Percentiles rank a stretch among this genome's conserved stretches.
Evolutionary conservation across 2,113 vertebrate genomes (phyloP).

Genomic region (Pithys albifrons): DNA sequence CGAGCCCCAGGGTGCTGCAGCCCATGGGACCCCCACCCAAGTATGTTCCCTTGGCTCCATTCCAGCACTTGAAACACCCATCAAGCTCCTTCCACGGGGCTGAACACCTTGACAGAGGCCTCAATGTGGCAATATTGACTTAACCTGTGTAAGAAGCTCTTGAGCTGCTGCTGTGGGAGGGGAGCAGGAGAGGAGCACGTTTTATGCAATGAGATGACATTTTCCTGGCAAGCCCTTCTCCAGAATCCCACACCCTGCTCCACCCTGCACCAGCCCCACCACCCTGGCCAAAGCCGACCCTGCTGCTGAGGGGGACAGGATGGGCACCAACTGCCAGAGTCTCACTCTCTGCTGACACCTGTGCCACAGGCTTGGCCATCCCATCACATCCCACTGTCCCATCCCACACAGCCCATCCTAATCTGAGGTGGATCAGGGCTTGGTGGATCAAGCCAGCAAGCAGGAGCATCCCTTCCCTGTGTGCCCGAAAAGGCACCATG

Average conservation of each 20-base stretch:
- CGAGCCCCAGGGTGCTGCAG: neutral
- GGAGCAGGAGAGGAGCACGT: neutral
- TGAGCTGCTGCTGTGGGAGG: neutral
- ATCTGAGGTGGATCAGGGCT: accelerated
- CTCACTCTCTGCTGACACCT: neutral
- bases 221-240: slow-evolving; percentile 18
- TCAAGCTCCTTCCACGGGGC: accelerated
- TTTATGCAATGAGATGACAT: neutral
- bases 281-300: accelerated
- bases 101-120: neutral
- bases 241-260: neutral
- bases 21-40: neutral
- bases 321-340: neutral
- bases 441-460: neutral
- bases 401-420: accelerated
- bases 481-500: accelerated
- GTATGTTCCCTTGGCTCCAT: neutral
- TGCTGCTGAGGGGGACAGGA: accelerated
- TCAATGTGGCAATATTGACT: slow-evolving; percentile 1
- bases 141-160: slow-evolving; percentile 20
- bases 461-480: accelerated
- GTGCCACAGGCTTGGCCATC: neutral
- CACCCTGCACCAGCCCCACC: neutral
- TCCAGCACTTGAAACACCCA: neutral
- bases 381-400: accelerated